A percentile compares a stretch with the other conserved stretches of the same genome.
phyloP scores from a whole-genome alignment of 2,888 invertebrate genomes.

The Scaptomyza cyrtandrae region DNA sequence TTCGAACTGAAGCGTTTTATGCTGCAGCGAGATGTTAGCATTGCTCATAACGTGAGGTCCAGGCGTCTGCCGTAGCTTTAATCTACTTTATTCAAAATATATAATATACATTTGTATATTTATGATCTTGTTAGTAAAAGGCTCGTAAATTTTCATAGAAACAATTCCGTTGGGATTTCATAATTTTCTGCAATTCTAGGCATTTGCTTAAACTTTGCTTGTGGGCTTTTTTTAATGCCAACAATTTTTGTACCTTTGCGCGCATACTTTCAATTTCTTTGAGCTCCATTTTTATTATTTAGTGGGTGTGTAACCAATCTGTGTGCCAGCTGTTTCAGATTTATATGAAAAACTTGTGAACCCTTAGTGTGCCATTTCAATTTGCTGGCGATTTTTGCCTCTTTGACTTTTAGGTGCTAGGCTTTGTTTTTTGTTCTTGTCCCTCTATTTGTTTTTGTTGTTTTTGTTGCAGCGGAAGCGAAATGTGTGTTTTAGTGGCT shows the following conservation, averaged over 20 bases:
- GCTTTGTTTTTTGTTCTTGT: conserved; percentile 3
- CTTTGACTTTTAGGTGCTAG: conserved; percentile 15
- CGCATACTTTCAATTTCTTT: conserved; percentile 52
- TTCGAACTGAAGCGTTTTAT: no score
- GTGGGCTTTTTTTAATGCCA: conserved; percentile 16
- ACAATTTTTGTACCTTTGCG: conserved; percentile 46
- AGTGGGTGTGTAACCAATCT: conserved; percentile 9
- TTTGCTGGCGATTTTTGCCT: conserved; percentile 65
- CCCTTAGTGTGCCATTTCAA: conserved; percentile 63
- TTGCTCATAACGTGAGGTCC: no score
- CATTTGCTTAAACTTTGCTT: conserved; percentile 13
- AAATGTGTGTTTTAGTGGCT: conserved; percentile 77
- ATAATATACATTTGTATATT: neutral
- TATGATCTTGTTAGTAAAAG: neutral
- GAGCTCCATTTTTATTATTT: conserved; percentile 1
- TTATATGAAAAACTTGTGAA: conserved; percentile 73
- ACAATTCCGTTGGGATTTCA: conserved; percentile 8
- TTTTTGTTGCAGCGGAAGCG: conserved; percentile 28
- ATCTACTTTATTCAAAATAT: no score
- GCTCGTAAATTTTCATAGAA: conserved; percentile 5
- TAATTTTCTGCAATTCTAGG: neutral
- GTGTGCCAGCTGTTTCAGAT: conserved; percentile 69
- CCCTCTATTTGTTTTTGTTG: conserved; percentile 9
- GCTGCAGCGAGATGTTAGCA: no score
- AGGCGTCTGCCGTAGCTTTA: no score